Conservation (phyloP, 2,888 invertebrate species). For the Dynastes maya region DNA sequence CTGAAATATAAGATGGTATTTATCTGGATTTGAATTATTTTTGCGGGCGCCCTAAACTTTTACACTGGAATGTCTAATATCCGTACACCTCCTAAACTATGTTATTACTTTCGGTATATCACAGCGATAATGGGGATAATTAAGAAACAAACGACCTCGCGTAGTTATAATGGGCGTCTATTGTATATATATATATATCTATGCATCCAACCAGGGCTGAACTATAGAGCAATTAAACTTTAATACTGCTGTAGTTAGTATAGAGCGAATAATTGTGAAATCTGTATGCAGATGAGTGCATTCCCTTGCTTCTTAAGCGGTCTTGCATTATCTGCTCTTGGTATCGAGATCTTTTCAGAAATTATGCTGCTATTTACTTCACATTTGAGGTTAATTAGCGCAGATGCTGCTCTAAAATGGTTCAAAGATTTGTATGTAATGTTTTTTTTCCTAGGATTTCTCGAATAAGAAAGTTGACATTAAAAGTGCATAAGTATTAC, state of each 20-base stretch:
- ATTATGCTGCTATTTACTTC: background rate
- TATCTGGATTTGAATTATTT: too few relatives aligned
- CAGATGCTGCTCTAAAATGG: background rate
- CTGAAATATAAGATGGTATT: too few relatives aligned
- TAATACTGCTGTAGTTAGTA: conserved; percentile 28
- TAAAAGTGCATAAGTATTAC: too few relatives aligned
- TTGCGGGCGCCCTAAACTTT: too few relatives aligned
- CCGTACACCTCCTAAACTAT: too few relatives aligned
- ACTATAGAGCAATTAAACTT: conserved; percentile 39
- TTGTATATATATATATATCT: conserved; percentile 1
- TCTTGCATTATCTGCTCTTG: conserved; percentile 1
- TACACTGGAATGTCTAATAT: too few relatives aligned
- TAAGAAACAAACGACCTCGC: background rate
- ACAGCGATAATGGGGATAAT: background rate
- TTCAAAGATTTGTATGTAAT: too few relatives aligned
- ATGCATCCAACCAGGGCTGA: background rate
- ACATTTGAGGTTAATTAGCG: background rate
- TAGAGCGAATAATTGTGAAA: conserved; percentile 34
- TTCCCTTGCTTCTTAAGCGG: background rate
- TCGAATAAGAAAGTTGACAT: too few relatives aligned
- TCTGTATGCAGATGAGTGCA: conserved; percentile 16
- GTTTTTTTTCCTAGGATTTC: too few relatives aligned
- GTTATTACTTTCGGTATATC: too few relatives aligned
- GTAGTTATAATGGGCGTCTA: conserved; percentile 26
- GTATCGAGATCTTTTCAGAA: background rate